Conservation (phyloP, 2,888 invertebrate genomes). For the Urechis unicinctus region DNA sequence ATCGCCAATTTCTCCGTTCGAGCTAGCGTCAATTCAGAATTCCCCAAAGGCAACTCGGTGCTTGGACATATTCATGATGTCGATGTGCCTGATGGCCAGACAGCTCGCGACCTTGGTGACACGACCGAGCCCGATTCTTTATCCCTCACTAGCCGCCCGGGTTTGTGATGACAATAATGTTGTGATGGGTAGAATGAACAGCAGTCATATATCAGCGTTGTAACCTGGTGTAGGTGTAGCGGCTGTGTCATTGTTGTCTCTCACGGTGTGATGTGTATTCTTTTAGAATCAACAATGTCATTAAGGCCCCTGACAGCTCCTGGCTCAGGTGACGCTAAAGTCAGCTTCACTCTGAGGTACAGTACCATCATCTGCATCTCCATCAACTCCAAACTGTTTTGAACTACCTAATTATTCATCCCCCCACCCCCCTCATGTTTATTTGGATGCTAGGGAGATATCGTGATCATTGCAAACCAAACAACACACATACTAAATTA, state of each 20-base stretch:
- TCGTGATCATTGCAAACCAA: no score
- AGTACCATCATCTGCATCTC: no score
- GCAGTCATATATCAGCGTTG: no score
- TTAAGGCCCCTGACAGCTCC: slow-evolving; percentile 42
- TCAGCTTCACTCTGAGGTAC: slow-evolving; percentile 18
- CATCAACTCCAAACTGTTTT: no score
- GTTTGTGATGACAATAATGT: no score
- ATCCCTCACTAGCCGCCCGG: neutral
- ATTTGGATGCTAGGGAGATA: no score
- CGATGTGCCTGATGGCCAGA: neutral
- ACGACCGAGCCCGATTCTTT: neutral
- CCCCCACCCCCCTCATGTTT: no score
- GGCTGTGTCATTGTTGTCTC: neutral
- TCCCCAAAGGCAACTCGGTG: slow-evolving; percentile 16
- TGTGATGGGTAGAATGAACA: no score
- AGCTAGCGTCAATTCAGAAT: slow-evolving; percentile 9
- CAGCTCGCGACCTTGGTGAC: no score
- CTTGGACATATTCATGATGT: slow-evolving; percentile 11
- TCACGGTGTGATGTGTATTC: neutral
- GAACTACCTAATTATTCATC: no score
- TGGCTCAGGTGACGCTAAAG: slow-evolving; percentile 18
- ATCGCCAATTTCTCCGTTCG: slow-evolving; percentile 15
- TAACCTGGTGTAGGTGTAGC: no score
- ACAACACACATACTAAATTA: no score
- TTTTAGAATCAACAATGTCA: slow-evolving; percentile 30